Evolutionary conservation across 2,888 invertebrate genomes (phyloP).

Genomic region (Troides oblongomaculatus): DNA sequence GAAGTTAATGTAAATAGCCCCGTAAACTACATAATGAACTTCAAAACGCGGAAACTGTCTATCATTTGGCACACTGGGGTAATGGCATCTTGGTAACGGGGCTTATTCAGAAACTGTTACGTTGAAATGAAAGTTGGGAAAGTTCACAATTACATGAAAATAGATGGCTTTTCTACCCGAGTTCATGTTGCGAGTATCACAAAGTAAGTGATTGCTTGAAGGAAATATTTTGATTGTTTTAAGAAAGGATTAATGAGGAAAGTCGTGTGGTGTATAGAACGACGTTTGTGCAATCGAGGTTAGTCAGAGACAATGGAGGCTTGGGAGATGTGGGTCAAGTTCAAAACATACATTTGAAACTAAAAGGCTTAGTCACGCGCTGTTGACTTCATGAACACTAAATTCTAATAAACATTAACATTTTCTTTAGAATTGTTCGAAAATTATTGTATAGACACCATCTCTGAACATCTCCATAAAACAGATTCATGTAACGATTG

Average conservation of each 20-base stretch:
- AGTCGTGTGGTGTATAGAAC: constrained; percentile 47
- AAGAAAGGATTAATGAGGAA: constrained; percentile 33
- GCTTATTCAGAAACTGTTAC: constrained; percentile 55
- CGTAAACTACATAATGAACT: constrained; percentile 19
- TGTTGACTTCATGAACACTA: constrained; percentile 31
- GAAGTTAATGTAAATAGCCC: constrained; percentile 13
- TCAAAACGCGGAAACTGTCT: constrained; percentile 44
- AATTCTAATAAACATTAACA: constrained; percentile 2
- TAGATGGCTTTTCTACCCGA: constrained; percentile 18
- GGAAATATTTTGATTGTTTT: constrained; percentile 26
- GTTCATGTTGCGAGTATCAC: constrained; percentile 4
- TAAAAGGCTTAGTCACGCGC: constrained; percentile 53
- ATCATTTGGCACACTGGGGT: constrained; percentile 62
- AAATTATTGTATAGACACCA: neutral
- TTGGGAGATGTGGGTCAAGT: constrained; percentile 73
- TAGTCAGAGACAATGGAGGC: constrained; percentile 66
- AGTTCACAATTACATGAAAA: constrained; percentile 61
- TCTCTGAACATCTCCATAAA: too few relatives aligned
- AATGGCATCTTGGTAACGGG: constrained; percentile 63
- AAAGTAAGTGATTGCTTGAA: constrained; percentile 8
- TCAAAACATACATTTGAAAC: constrained; percentile 53
- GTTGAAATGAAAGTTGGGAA: constrained; percentile 72
- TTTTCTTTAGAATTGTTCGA: neutral
- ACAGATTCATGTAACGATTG: too few relatives aligned
- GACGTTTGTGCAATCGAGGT: constrained; percentile 52